Percentiles rank a stretch among this genome's conserved stretches.
Evolutionary conservation across 2,888 invertebrate genomes (phyloP).

Genomic region (Pandemis corylana): DNA sequence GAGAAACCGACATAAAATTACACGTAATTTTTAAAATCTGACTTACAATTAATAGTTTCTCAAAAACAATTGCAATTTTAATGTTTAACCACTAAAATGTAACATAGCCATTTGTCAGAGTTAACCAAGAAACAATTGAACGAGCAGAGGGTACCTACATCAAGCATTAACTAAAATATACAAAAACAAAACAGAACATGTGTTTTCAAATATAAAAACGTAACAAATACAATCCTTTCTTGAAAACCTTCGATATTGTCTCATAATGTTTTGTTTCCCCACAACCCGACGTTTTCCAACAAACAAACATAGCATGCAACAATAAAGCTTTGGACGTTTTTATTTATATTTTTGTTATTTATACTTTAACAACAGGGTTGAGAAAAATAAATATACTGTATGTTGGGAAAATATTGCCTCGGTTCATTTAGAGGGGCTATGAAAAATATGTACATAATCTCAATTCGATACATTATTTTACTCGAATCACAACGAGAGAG

Average conservation of each 20-base stretch:
- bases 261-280: not conserved
- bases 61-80: too few relatives aligned
- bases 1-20: too few relatives aligned
- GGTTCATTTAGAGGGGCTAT: not conserved
- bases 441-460: not conserved
- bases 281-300: not conserved
- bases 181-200: not conserved
- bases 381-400: not conserved
- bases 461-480: too few relatives aligned
- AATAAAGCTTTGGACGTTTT: not conserved
- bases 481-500: too few relatives aligned
- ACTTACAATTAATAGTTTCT: too few relatives aligned
- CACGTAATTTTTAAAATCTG: too few relatives aligned
- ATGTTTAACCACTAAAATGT: too few relatives aligned
- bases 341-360: not conserved
- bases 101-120: too few relatives aligned
- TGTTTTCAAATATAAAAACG: not conserved
- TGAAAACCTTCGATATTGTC: not conserved
- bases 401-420: not conserved
- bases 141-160: too few relatives aligned
- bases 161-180: too few relatives aligned
- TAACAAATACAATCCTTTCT: not conserved
- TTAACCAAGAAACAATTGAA: too few relatives aligned
- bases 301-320: constrained; percentile 1
- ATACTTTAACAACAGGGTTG: not conserved